Conservation (phyloP, 2,888 invertebrate genomes). For the Cataglyphis livida region DNA sequence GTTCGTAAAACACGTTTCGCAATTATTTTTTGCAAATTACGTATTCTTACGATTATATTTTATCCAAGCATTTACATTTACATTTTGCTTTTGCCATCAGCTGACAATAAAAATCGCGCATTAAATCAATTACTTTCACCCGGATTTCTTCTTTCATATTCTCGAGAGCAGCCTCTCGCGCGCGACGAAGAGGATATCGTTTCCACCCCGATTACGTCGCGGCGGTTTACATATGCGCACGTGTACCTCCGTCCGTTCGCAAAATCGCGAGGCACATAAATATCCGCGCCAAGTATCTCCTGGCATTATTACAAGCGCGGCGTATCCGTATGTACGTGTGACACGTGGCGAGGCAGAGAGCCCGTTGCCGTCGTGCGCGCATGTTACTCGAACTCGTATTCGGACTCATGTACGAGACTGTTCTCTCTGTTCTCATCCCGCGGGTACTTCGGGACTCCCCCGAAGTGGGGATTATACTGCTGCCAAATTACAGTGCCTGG, state of each 20-base stretch:
- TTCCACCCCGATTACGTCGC: constrained; percentile 44
- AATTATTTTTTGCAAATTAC: constrained; percentile 28
- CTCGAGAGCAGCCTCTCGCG: constrained; percentile 35
- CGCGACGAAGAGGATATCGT: constrained; percentile 37
- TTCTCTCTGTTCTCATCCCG: constrained; percentile 58
- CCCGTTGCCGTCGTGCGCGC: constrained; percentile 42
- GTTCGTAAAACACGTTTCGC: constrained; percentile 3
- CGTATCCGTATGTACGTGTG: constrained; percentile 64
- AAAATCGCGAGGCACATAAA: constrained; percentile 81
- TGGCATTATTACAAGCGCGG: constrained; percentile 70
- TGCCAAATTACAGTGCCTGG: constrained; percentile 84
- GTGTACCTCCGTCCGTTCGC: constrained; percentile 59
- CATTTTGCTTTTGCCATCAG: constrained; percentile 16
- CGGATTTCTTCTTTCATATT: constrained; percentile 37
- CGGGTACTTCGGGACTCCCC: constrained; percentile 37
- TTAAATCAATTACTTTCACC: constrained; percentile 52
- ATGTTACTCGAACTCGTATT: constrained; percentile 64
- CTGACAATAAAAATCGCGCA: constrained; percentile 44
- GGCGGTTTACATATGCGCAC: constrained; percentile 8
- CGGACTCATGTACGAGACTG: constrained; percentile 62
- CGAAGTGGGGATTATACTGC: constrained; percentile 81
- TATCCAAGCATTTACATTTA: constrained; percentile 28
- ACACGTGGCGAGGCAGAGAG: constrained; percentile 55
- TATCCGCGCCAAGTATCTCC: constrained; percentile 78
- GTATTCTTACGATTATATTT: constrained; percentile 19